Evolutionary conservation across 2,113 vertebrate genomes (phyloP), one percentile per base, ranked within the genome.

Genomic region (Hirundichthys speculiger): DNA sequence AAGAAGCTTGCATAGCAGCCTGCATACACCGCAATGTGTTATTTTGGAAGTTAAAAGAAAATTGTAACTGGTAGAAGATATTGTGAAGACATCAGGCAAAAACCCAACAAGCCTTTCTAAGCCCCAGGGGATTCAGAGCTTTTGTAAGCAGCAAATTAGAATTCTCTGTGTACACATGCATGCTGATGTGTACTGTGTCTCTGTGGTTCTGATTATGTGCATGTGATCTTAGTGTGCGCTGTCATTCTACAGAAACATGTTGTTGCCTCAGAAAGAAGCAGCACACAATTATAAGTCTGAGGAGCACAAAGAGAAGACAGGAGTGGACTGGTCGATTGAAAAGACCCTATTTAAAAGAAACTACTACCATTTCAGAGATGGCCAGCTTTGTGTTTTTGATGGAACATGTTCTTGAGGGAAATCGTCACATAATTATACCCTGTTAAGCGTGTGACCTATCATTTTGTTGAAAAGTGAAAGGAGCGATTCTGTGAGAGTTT

Each of bases 41-140:
- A 79, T 90, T 83, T 58, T 72, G 75, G 68, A 84, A 75, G 77
- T 83, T 82, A 63, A 88, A 88, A 90, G 78, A 79, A 83, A 84
- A 82, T 55, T 63, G 53, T 57, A 73, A 64, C 40, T 43, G 60
- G 62, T 48, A 30, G 50, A 79, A 79, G 67, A 78, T 58, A 57
- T 77, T 80, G 57, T 68, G 49, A 70, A 79, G 69, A 76, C 78
- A 71, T 62, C 70, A 63, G 51, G 80, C 82, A 82, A 82, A 84
- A 80, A 64, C 39, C 69, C 64, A 62, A 82, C 84, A 75, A 83
- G 71, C 71, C 48, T 77, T 64, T 50, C 50, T 76, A 84, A 80
- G 59, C 73, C 50, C 20, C 27, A 4, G 59, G 80, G 54, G 78
- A 79, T 82, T 73, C 25, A 11, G 2, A 43, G 69, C 77, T 77